A percentile compares a stretch with the other conserved stretches of the same genome.
These are phyloP conservation scores for Brachyalestes nurse DNA, from an alignment of 2,797 vertebrate species.

Conservation along the genomic window DNA sequence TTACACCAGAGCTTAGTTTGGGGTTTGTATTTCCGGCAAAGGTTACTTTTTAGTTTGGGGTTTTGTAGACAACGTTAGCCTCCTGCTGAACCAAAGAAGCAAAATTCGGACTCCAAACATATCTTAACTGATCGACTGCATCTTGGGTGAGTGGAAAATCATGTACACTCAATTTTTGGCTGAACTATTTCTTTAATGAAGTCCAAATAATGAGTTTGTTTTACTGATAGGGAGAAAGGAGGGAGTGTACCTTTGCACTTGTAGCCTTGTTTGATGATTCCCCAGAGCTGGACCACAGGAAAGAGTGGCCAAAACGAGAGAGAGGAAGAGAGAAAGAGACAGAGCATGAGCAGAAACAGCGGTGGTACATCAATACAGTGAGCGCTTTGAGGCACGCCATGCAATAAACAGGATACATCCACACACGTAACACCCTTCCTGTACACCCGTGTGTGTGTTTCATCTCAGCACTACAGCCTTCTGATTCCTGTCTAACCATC, in stretches of 20 bases:
- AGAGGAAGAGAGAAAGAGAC: conserved; percentile 70
- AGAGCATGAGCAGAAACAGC: conserved; percentile 53
- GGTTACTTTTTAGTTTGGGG: no score
- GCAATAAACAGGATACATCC: conserved; percentile 84
- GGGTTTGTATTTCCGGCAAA: no score
- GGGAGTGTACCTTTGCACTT: conserved; percentile 93
- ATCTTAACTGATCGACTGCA: no score
- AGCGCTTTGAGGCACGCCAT: conserved; percentile 49
- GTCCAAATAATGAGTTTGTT: not conserved
- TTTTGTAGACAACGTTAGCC: no score
- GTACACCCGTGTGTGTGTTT: conserved; percentile 45
- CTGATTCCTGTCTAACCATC: conserved; percentile 50
- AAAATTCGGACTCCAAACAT: no score
- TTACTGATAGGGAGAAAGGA: not conserved
- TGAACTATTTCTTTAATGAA: not conserved
- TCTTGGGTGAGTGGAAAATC: no score
- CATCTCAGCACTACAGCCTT: conserved; percentile 22
- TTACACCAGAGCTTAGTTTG: no score
- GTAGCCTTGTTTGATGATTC: conserved; percentile 98
- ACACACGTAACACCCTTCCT: conserved; percentile 83
- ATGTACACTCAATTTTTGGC: no score
- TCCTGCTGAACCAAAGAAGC: no score
- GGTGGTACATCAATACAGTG: conserved; percentile 68
- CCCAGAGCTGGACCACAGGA: conserved; percentile 88
- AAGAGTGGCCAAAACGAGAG: conserved; percentile 59